These are phyloP conservation scores for Musca vetustissima DNA, from an alignment of 1,140 invertebrate species.

Conservation along the genomic window DNA sequence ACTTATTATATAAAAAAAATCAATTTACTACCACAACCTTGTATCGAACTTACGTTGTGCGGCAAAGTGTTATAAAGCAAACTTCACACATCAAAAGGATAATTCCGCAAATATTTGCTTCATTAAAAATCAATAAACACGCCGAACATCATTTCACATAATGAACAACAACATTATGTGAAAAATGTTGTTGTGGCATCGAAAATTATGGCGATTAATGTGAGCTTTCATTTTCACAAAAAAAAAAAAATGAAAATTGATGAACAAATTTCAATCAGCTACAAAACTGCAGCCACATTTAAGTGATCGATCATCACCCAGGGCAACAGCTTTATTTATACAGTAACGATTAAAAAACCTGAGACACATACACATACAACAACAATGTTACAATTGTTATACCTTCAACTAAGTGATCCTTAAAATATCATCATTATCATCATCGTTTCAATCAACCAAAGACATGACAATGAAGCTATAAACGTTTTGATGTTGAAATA, in stretches of 20 bases:
- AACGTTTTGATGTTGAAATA: neutral
- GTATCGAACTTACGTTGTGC: too few species aligned
- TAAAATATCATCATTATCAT: neutral
- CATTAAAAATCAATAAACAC: constrained; percentile 29
- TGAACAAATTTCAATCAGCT: constrained; percentile 17
- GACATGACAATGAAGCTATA: constrained; percentile 17
- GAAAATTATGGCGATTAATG: too few species aligned
- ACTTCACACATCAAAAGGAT: constrained; percentile 22
- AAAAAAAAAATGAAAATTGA: neutral
- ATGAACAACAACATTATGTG: neutral
- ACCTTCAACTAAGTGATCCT: neutral
- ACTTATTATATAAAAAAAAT: too few species aligned
- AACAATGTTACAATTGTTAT: constrained; percentile 23
- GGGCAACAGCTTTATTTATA: neutral
- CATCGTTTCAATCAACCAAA: neutral
- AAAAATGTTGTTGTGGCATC: neutral
- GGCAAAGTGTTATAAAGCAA: too few species aligned
- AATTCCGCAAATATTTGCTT: constrained; percentile 26
- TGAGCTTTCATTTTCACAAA: neutral
- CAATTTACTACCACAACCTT: too few species aligned
- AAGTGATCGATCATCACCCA: neutral
- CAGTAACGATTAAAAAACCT: neutral
- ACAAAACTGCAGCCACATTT: neutral
- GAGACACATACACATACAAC: too few species aligned
- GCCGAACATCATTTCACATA: constrained; percentile 8